Percentiles rank a stretch among this genome's conserved stretches.
Evolutionary conservation across 2,113 vertebrate genomes (phyloP).

Genomic region (Xenus cinereus): DNA sequence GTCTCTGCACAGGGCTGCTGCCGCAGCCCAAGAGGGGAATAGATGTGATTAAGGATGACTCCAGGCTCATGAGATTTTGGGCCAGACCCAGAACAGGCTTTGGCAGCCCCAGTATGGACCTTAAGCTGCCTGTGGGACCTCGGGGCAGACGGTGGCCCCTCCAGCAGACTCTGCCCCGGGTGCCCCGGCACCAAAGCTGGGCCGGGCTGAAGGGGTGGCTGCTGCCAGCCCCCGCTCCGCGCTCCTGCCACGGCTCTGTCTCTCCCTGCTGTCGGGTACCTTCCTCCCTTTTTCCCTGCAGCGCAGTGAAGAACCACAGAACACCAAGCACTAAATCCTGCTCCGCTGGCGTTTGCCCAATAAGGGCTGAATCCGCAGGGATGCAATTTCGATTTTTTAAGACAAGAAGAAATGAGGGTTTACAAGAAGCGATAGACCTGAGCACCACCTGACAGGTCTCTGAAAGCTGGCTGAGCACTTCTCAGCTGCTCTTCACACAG

Average conservation of each 20-base stretch:
- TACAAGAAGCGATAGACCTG: fast-evolving
- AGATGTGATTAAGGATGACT: not conserved
- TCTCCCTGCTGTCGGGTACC: not conserved
- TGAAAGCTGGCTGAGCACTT: not conserved
- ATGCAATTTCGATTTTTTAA: not conserved
- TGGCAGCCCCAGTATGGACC: fast-evolving
- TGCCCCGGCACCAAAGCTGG: fast-evolving
- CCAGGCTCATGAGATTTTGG: not conserved
- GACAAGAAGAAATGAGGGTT: not conserved
- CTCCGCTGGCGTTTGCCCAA: fast-evolving
- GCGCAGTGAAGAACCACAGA: not conserved
- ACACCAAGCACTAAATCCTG: not conserved
- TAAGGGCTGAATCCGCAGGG: not conserved
- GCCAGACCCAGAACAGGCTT: not conserved
- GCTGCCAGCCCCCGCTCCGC: not conserved
- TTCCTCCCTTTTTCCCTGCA: not conserved
- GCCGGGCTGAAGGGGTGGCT: not conserved
- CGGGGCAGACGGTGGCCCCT: not conserved
- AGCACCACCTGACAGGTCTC: not conserved
- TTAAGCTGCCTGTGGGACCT: not conserved
- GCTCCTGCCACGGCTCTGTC: not conserved
- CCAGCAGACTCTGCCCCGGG: not conserved
- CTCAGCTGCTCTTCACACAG: not conserved
- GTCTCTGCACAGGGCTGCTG: not conserved
- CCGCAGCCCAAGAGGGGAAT: not conserved